Base-by-base conservation (phyloP, 2,113 vertebrate species). In the Rhineura floridana region DNA sequence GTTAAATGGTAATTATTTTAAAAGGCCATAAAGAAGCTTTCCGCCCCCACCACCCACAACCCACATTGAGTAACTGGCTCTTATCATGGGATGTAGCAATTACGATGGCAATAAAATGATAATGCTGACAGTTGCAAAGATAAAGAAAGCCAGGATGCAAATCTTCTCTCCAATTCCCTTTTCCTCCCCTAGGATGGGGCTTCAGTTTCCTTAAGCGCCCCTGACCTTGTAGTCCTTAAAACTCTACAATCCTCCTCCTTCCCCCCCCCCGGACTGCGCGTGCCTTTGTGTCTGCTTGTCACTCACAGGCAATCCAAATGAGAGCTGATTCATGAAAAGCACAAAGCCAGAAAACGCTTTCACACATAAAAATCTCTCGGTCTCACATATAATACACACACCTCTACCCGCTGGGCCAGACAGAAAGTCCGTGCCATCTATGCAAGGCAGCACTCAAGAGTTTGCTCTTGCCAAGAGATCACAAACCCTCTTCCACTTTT, bases 221-320 rank as follows among this genome's bases (percentile, higher is more conserved):
- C 93, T 97, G 95, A 96, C 94, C 96, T 96, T 97, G 94, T 90
- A 85, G 93, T 92, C 94, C 95, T 89, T 81, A 93, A 90, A 83
- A 93, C 94, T 94, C 94, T 90, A 83, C 92, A 92, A 46, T 86
- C 50, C 80, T 87, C 59, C 46, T 85, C 48, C 93, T n/a, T 92
- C 59, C 50, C 65, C 90, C 91, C 92, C 28, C 86, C 93, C 90
- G 91, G 95, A 95, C 96, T 96, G 94, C 87, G 92, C 90, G 92
- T 90, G 96, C 93, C 97, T 98, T 98, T 98, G 97, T 98, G 97
- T 98, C 96, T 96, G 95, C 95, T 96, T 98, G 97, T 98, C 97
- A 97, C 96, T 98, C 96, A 96, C 93, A 92, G 89, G 95, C 92
- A 94, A 96, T 93, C 94, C 95, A 90, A 96, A 91, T 93, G 93